A percentile compares a stretch with the other conserved stretches of the same genome.
These are phyloP conservation scores for Silurus glanis DNA, from an alignment of 2,113 vertebrate species.

Conservation along the genomic window DNA sequence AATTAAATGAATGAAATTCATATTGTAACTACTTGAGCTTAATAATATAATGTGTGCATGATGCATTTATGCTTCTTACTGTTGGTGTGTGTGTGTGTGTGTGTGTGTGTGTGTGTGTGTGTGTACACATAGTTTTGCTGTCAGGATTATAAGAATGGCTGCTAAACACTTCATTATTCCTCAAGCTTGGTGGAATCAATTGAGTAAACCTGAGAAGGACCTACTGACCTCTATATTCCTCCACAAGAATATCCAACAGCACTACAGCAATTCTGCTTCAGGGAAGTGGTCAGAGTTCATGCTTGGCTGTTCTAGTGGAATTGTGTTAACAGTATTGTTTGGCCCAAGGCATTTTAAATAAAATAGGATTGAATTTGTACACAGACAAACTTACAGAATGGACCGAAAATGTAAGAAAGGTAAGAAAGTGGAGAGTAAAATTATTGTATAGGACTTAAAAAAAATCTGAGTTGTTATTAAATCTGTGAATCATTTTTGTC, in stretches of 20 bases:
- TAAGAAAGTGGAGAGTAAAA: constrained; percentile 24
- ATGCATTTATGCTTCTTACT: not conserved
- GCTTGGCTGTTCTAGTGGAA: not conserved
- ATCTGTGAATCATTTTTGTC: not conserved
- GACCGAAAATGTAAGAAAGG: not conserved
- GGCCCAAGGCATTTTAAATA: not conserved
- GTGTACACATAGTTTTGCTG: not conserved
- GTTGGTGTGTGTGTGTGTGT: not conserved
- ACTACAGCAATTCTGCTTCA: not conserved
- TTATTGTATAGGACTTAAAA: constrained; percentile 41
- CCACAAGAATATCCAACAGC: not conserved
- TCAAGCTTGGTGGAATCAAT: not conserved
- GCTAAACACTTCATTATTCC: not conserved
- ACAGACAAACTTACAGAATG: not conserved
- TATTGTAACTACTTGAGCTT: not conserved
- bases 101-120: not conserved
- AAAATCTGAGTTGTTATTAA: not conserved
- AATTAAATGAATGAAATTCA: constrained; percentile 2
- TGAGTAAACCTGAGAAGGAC: not conserved
- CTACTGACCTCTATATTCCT: not conserved
- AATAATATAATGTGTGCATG: not conserved
- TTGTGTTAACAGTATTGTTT: not conserved
- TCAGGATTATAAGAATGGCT: not conserved
- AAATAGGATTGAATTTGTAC: not conserved
- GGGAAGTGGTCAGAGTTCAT: not conserved